phyloP scores from a whole-genome alignment of 92 coral and sea anemone genomes.

The Heliopora coerulea region DNA sequence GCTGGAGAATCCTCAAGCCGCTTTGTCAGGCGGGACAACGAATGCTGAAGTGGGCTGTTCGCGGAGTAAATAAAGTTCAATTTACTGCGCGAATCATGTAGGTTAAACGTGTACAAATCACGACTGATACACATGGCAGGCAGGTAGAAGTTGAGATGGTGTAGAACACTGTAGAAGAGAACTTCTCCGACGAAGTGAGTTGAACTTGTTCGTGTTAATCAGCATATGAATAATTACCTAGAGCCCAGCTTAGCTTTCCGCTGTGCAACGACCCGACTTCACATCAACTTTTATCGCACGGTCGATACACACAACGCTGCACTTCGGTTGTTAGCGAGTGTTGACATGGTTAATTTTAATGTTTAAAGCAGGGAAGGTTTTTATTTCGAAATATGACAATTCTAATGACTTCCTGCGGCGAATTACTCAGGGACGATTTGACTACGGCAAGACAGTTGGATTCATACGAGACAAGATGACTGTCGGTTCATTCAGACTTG shows the following conservation, averaged over 20 bases:
- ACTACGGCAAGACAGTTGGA: neutral
- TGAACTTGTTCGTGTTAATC: neutral
- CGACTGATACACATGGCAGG: neutral
- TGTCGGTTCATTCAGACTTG: neutral
- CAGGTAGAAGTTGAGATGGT: neutral
- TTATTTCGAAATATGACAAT: neutral
- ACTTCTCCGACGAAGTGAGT: neutral
- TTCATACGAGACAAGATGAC: neutral
- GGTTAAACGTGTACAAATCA: neutral
- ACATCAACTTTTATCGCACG: too few relatives aligned
- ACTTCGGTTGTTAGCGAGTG: neutral
- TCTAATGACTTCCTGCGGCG: neutral
- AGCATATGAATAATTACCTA: neutral
- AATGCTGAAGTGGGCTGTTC: neutral
- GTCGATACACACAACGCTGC: too few relatives aligned
- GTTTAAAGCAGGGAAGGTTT: neutral
- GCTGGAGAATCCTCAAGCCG: constrained; percentile 75
- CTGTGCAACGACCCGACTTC: too few relatives aligned
- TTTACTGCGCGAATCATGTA: neutral
- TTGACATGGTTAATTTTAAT: neutral
- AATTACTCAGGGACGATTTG: neutral
- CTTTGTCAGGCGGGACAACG: constrained; percentile 2
- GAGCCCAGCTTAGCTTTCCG: neutral
- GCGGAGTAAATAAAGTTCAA: neutral
- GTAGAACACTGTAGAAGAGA: neutral